phyloP scores from a whole-genome alignment of 1,140 invertebrate species.

The Drosophila pseudoananassae region DNA sequence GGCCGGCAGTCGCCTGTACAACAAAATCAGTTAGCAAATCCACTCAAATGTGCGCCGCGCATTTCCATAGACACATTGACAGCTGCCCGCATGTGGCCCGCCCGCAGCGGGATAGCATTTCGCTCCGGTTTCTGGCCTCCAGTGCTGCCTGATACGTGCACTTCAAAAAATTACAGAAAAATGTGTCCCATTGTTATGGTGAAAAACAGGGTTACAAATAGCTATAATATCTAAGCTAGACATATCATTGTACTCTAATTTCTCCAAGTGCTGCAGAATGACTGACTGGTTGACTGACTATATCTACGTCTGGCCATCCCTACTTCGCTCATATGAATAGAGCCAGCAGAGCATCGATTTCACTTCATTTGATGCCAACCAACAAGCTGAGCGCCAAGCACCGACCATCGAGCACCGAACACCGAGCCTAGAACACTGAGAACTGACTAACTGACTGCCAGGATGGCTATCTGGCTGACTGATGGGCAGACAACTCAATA shows the following conservation, averaged over 20 bases:
- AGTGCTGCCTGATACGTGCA: slow-evolving; percentile 24
- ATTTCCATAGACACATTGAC: slow-evolving; percentile 82
- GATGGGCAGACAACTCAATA: slow-evolving; percentile 72
- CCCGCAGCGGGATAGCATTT: slow-evolving; percentile 28
- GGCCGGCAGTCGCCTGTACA: slow-evolving; percentile 52
- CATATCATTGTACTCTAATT: not conserved
- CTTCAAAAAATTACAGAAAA: not conserved
- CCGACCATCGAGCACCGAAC: slow-evolving; percentile 1
- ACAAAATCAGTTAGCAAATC: slow-evolving; percentile 82
- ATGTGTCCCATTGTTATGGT: too few relatives aligned
- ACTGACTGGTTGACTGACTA: slow-evolving; percentile 24
- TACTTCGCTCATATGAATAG: slow-evolving; percentile 71
- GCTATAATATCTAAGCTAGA: too few relatives aligned
- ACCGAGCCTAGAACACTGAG: slow-evolving; percentile 8
- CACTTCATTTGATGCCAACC: slow-evolving; percentile 79
- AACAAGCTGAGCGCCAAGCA: slow-evolving; percentile 41
- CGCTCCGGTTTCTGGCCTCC: slow-evolving; percentile 10
- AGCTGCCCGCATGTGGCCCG: slow-evolving; percentile 67
- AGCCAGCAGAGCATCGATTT: slow-evolving; percentile 79
- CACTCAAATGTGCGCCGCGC: slow-evolving; percentile 76
- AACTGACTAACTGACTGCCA: slow-evolving; percentile 37
- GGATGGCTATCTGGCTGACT: slow-evolving; percentile 51
- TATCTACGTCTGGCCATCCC: slow-evolving; percentile 29
- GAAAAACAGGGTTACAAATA: too few relatives aligned
- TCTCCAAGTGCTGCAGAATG: slow-evolving; percentile 25